Evolutionary conservation across 2,797 vertebrate species (phyloP), one percentile per base, ranked within the genome.

Genomic region (Chelon labrosus): DNA sequence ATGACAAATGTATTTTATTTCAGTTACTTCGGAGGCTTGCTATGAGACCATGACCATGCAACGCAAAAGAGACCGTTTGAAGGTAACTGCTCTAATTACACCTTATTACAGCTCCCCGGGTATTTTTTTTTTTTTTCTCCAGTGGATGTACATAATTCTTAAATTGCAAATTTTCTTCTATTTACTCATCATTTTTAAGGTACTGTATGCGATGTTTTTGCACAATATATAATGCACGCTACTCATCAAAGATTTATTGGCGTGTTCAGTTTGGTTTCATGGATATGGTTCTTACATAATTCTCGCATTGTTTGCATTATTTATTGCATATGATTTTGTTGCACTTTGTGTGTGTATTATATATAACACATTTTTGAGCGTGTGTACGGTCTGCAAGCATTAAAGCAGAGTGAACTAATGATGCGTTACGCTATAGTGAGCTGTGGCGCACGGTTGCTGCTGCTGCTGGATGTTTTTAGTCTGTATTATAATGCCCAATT

Each of bases 31-130:
- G 9, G 83, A 91, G 0, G 44, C 20, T 17, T 89, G 89, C 59
- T 91, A 93, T 58, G 92, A 94, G 85, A 85, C 42, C 56, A 94
- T 93, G 94, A 77, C 87, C 25, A 65, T 46, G 54, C 65, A 72
- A 35, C 80, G 31, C 22, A 14, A 25, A 1, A 80, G 57, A 75
- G 54, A 84, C n/a, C 57, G 0, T 10, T 13, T 2, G 19, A 86
- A 73, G 90, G 90, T 91, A 86, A 77, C 1, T 14, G 7, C 20
- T 60, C 4, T 14, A 22, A 22, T 10, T 14, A 11, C 10, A 12
- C 2, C 9, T 10, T 12, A 14, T 59, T 49, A 11, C 12, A 8
- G 35, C 31, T 37, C 47, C 17, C 37, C 31, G 20, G 0, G 6
- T 17, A 46, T 3, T 47, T n/a, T 22, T 22, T 19, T 7, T 4